A percentile compares a stretch with the other conserved stretches of the same genome.
These are phyloP conservation scores for Cryptophagus acutangulus DNA, from an alignment of 2,888 invertebrate species.

Conservation along the genomic window DNA sequence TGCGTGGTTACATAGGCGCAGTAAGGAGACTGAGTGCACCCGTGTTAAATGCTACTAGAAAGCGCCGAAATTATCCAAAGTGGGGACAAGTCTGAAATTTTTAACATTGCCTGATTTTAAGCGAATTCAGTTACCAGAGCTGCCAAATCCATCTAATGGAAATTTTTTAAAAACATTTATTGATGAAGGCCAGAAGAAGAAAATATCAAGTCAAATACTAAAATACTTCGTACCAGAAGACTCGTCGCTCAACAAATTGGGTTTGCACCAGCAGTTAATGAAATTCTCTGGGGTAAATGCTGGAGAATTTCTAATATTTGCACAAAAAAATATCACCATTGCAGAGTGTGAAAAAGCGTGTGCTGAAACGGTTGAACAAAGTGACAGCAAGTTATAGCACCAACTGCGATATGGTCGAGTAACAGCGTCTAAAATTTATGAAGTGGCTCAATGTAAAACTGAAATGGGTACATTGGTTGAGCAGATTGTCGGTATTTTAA, in stretches of 20 bases:
- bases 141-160: conserved; percentile 3
- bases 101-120: not conserved
- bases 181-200: not conserved
- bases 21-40: too few species aligned
- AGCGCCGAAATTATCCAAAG: too few species aligned
- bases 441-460: not conserved
- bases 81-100: too few species aligned
- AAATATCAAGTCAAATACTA: not conserved
- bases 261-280: not conserved
- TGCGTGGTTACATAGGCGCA: too few species aligned
- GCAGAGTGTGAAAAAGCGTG: conserved; percentile 1
- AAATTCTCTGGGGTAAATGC: not conserved
- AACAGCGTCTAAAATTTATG: conserved; percentile 1
- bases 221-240: not conserved
- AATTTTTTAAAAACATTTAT: not conserved
- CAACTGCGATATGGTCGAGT: conserved; percentile 2
- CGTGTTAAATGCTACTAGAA: too few species aligned
- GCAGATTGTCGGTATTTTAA: not conserved
- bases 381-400: conserved; percentile 1
- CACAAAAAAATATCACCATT: not conserved
- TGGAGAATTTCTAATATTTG: conserved; percentile 1
- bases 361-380: not conserved
- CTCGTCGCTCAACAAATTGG: not conserved
- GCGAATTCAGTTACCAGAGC: not conserved
- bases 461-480: not conserved